These are phyloP conservation scores for Drepana arcuata DNA, from an alignment of 1,140 invertebrate species.

Conservation along the genomic window DNA sequence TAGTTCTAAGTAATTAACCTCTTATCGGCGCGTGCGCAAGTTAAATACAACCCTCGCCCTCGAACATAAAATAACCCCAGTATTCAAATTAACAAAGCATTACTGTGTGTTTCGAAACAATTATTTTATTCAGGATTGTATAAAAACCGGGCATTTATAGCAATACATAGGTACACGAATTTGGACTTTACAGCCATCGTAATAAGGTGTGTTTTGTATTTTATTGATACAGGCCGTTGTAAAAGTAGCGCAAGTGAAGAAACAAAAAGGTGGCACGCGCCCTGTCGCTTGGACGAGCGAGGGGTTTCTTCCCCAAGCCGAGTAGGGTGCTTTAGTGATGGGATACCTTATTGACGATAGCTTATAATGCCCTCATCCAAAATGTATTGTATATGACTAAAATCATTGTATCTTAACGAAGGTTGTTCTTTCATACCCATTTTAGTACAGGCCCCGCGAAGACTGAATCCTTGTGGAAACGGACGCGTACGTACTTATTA, in stretches of 20 bases:
- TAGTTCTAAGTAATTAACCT: conserved; percentile 63
- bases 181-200: conserved; percentile 1
- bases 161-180: no score
- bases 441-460: no score
- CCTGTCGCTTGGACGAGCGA: conserved; percentile 48
- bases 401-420: no score
- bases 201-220: no score
- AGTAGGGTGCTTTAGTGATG: conserved; percentile 41
- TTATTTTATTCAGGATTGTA: conserved; percentile 55
- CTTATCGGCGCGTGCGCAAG: conserved; percentile 54
- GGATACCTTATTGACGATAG: conserved; percentile 13
- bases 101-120: conserved; percentile 56
- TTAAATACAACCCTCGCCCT: conserved; percentile 31
- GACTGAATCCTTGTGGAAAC: no score
- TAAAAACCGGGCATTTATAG: no score
- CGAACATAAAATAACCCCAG: conserved; percentile 34
- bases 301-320: conserved; percentile 55
- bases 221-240: conserved; percentile 16
- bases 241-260: conserved; percentile 37
- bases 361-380: no score
- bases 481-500: no score
- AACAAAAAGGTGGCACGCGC: conserved; percentile 64
- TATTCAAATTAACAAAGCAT: conserved; percentile 69
- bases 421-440: no score
- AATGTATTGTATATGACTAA: no score